Conservation (phyloP, 2,113 vertebrate species). For the Lepus europaeus region DNA sequence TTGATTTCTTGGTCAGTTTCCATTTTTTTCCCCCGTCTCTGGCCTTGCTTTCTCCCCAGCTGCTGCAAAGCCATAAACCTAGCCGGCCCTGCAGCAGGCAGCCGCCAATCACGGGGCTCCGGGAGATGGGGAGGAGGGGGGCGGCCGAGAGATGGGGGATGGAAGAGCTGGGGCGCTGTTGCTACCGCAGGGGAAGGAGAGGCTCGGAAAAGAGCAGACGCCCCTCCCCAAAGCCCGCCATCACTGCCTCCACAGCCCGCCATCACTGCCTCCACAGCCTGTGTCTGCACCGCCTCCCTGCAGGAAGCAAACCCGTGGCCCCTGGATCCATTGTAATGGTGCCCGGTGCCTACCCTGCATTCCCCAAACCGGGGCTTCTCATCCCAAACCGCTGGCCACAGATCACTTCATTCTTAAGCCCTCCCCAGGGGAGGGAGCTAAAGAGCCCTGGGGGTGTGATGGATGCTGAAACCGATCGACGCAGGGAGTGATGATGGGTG, state of each 20-base stretch:
- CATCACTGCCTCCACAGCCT: background rate
- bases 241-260: background rate
- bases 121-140: slow-evolving; percentile 65
- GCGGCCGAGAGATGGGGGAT: slow-evolving; percentile 39
- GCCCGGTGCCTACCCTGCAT: background rate
- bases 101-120: slow-evolving; percentile 79
- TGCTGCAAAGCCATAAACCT: slow-evolving; percentile 82
- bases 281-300: background rate
- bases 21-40: slow-evolving; percentile 71
- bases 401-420: slow-evolving; percentile 35
- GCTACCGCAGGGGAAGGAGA: slow-evolving; percentile 61
- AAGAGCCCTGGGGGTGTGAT: background rate
- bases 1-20: slow-evolving; percentile 73
- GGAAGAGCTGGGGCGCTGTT: slow-evolving; percentile 66
- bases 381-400: slow-evolving; percentile 13
- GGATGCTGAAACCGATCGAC: background rate
- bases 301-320: slow-evolving; percentile 9
- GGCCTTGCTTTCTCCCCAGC: slow-evolving; percentile 74
- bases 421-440: background rate
- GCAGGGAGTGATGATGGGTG: background rate
- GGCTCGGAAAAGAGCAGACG: slow-evolving; percentile 52
- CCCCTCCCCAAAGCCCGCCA: slow-evolving; percentile 46
- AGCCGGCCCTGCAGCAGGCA: slow-evolving; percentile 81
- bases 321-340: background rate
- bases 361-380: slow-evolving; percentile 10